Evolutionary conservation across 2,797 vertebrate genomes (phyloP).

Genomic region (Varecia variegata): DNA sequence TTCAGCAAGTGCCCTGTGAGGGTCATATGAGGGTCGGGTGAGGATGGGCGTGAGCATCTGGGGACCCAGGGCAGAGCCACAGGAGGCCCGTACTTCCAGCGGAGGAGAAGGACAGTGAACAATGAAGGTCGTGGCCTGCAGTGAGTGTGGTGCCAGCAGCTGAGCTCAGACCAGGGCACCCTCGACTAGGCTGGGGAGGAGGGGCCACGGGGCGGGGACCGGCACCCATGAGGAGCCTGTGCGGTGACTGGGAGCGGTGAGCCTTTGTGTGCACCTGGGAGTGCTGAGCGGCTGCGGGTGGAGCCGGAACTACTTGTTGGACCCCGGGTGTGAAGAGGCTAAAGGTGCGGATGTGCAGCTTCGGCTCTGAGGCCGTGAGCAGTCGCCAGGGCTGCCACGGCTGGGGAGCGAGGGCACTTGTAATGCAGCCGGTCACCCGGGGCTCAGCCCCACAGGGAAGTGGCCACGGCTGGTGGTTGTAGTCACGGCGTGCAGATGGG

Average conservation of each 20-base stretch:
- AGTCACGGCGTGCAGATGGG: not conserved
- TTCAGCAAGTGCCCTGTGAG: not conserved
- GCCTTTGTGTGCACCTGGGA: no score
- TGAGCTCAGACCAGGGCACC: not conserved
- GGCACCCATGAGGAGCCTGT: no score
- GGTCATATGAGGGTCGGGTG: not conserved
- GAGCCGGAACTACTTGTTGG: not conserved
- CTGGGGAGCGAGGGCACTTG: accelerated
- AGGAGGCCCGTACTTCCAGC: not conserved
- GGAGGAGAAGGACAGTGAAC: not conserved
- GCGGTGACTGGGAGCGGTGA: not conserved
- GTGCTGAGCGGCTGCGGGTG: not conserved
- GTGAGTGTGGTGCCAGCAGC: not conserved
- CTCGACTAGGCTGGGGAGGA: not conserved
- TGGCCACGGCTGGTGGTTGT: not conserved
- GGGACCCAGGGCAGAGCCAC: no score
- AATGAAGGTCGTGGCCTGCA: no score
- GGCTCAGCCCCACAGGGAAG: not conserved
- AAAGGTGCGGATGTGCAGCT: not conserved
- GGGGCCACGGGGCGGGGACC: not conserved
- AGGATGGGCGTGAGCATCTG: not conserved
- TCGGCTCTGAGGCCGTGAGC: not conserved
- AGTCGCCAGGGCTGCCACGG: accelerated
- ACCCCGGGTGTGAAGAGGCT: not conserved
- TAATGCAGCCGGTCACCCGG: not conserved